Evolutionary conservation across 2,113 vertebrate species (phyloP), one percentile per base, ranked within the genome.

Genomic region (Donacobius atricapilla): DNA sequence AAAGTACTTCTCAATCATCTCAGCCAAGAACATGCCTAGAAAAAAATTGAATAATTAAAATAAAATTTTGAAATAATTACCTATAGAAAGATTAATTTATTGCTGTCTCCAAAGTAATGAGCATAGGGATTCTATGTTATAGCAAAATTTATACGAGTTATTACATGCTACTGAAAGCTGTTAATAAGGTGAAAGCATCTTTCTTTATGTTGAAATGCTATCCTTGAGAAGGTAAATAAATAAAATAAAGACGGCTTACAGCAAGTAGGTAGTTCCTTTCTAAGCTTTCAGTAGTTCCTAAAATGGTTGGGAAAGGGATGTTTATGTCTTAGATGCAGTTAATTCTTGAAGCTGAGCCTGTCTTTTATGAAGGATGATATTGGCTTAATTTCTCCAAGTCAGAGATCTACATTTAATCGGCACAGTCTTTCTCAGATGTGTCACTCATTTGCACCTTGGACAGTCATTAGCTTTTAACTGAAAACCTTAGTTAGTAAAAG

Each of bases 1-100:
- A 60, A 99, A 99, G 72, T 99, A 99, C 33, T 98, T 97, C 81
- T 99, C 97, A 94, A 99, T 99, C 70, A 99, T 40, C 1, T 98
- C 92, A 2, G 99, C 96, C 12, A 99, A 98, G 92, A 98, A 99
- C 96, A 98, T 98, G 20, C 99, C 99, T 92, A 22, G 58, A 15
- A 20, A 82, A 75, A 30, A 85, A 57, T 30, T 60, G 9, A 60
- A 57, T 77, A 51, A 57, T 90, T 78, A 76, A 82, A 72, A 70
- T 54, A 39, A 2, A 37, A 17, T 50, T 89, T 92, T 8, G 39
- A 58, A 37, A 51, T 69, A 13, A 47, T 71, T 86, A 50, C 12
- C 27, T 35, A 9, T 53, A 77, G 42, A 71, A 83, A 71, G 3
- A 60, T 60, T 60, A 40, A 40, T 68, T 84, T 88, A 31, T 83